Conservation (phyloP, 2,888 invertebrate genomes). For the Pachydiplax longipennis region DNA sequence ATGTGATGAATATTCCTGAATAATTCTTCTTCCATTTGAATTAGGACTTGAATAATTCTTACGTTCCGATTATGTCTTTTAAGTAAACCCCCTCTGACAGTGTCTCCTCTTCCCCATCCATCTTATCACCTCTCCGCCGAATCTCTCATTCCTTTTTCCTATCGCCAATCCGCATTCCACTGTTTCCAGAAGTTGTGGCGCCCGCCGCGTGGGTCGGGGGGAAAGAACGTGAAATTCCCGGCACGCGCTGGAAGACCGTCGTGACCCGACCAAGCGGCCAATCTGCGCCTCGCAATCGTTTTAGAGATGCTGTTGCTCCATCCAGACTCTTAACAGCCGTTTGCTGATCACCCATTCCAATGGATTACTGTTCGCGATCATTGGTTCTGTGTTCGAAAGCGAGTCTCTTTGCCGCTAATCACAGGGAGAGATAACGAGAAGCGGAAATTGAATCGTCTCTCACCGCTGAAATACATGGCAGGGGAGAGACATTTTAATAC, state of each 20-base stretch:
- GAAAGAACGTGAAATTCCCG: slow-evolving; percentile 17
- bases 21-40: too few species aligned
- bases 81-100: background rate
- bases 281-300: background rate
- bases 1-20: too few species aligned
- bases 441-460: too few species aligned
- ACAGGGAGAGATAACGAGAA: background rate
- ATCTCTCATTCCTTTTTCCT: background rate
- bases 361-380: too few species aligned
- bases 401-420: background rate
- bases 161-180: background rate
- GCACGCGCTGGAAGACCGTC: slow-evolving; percentile 24
- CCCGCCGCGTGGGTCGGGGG: background rate
- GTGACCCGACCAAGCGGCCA: slow-evolving; percentile 8
- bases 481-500: too few species aligned
- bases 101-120: background rate
- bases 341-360: too few species aligned
- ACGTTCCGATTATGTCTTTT: background rate
- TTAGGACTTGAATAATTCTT: background rate
- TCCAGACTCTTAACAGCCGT: too few species aligned
- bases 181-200: background rate
- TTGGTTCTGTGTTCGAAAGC: background rate
- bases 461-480: too few species aligned
- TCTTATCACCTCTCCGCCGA: background rate
- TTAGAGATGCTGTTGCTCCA: background rate